Percentiles rank a stretch among this genome's conserved stretches.
Conservation (phyloP, 2,113 vertebrate species). For the Eubucco bourcierii region DNA sequence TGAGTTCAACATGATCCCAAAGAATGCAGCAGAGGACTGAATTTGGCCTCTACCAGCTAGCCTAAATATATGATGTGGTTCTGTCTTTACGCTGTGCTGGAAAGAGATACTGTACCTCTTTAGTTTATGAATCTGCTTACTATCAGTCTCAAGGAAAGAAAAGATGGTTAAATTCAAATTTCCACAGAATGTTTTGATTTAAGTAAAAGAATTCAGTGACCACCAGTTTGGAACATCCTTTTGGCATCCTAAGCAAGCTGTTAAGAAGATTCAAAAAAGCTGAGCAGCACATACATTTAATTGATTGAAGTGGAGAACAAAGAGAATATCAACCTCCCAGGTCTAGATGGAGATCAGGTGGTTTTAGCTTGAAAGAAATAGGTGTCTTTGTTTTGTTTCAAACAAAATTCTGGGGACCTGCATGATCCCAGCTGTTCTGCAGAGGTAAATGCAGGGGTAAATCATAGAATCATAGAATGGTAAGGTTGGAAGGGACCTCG, state of each 20-base stretch:
- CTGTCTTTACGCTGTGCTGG: constrained; percentile 22
- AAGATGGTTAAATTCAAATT: constrained; percentile 54
- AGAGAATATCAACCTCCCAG: constrained; percentile 23
- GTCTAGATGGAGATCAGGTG: constrained; percentile 54
- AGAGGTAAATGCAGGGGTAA: neutral
- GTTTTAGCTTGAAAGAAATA: constrained; percentile 38
- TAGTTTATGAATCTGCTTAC: constrained; percentile 40
- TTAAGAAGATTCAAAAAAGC: constrained; percentile 37
- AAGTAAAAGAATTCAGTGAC: constrained; percentile 50
- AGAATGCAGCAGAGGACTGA: constrained; percentile 19
- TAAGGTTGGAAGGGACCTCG: no score
- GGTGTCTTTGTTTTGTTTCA: constrained; percentile 5
- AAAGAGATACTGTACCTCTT: constrained; percentile 31
- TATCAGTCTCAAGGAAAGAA: constrained; percentile 23
- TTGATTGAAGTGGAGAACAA: constrained; percentile 55
- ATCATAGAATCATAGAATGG: no score
- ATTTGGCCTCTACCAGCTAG: constrained; percentile 42
- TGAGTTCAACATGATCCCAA: constrained; percentile 39
- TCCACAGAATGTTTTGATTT: constrained; percentile 59
- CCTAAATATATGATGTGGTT: neutral
- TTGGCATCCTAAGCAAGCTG: constrained; percentile 36
- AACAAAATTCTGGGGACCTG: neutral
- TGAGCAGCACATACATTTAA: neutral
- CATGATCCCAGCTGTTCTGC: neutral
- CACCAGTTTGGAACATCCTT: constrained; percentile 49